These are phyloP conservation scores for Neodontobutis hainanensis DNA, from an alignment of 2,113 vertebrate species.

Conservation along the genomic window DNA sequence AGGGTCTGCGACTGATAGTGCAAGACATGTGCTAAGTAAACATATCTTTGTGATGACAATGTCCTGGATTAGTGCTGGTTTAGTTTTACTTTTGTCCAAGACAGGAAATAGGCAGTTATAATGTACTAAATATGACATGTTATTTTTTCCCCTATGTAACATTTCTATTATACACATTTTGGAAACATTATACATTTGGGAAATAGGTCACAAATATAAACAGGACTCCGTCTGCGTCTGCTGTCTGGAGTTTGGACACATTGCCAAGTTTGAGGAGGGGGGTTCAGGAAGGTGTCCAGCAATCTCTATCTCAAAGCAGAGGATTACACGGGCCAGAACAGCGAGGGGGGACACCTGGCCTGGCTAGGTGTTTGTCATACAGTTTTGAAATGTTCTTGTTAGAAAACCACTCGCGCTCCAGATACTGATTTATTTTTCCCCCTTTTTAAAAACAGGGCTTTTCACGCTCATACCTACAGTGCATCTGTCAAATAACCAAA, in stretches of 20 bases:
- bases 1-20: constrained; percentile 44
- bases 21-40: constrained; percentile 34
- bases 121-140: too few relatives aligned
- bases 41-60: not conserved
- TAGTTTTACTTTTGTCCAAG: not conserved
- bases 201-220: not conserved
- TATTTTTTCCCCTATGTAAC: too few relatives aligned
- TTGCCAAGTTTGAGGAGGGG: constrained; percentile 55
- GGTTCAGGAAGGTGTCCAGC: constrained; percentile 51
- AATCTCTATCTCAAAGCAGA: constrained; percentile 54
- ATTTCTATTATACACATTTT: not conserved
- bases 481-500: constrained; percentile 52
- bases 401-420: constrained; percentile 12
- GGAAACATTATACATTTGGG: not conserved
- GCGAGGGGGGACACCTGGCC: constrained; percentile 55
- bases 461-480: constrained; percentile 25
- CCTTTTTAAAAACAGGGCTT: not conserved
- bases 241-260: constrained; percentile 42
- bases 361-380: constrained; percentile 46
- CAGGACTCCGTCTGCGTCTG: not conserved
- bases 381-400: constrained; percentile 17
- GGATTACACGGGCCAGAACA: constrained; percentile 54
- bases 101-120: too few relatives aligned
- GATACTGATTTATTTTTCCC: constrained; percentile 17
- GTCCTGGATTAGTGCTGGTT: not conserved